These are phyloP conservation scores for Eucidaris tribuloides DNA, from an alignment of 35 echinoderm and acorn worm species.

Conservation along the genomic window DNA sequence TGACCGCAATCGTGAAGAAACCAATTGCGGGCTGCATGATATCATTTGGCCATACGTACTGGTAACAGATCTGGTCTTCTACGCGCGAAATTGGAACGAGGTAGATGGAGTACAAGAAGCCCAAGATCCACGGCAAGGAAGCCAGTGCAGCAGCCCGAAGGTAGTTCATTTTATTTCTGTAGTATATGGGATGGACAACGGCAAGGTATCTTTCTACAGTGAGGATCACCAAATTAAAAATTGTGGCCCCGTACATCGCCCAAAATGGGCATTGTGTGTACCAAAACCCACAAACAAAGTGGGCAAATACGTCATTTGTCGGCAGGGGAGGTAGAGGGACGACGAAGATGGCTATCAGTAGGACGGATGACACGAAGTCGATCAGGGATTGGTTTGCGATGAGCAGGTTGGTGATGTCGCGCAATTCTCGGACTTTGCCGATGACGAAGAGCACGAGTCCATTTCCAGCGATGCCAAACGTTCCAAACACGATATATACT, in stretches of 20 bases:
- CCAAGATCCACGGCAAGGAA: neutral
- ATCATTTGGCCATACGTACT: neutral
- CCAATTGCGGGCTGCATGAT: neutral
- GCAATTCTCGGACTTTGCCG: neutral
- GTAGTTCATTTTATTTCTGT: neutral
- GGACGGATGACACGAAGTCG: constrained; percentile 49
- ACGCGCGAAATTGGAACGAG: neutral
- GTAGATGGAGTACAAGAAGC: neutral
- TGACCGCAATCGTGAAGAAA: neutral
- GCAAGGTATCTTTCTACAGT: constrained; percentile 49
- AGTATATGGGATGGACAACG: constrained; percentile 8
- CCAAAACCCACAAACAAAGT: constrained; percentile 1
- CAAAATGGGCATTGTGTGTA: constrained; percentile 33
- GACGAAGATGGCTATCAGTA: constrained; percentile 36
- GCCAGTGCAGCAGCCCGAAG: neutral
- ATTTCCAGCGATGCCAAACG: constrained; percentile 17
- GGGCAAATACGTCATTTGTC: neutral
- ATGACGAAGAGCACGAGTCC: constrained; percentile 35
- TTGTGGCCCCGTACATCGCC: neutral
- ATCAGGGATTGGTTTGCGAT: constrained; percentile 80
- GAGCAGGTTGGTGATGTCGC: constrained; percentile 44
- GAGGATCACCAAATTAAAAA: constrained; percentile 5
- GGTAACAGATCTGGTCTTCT: neutral
- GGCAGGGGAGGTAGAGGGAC: neutral
- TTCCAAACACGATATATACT: constrained; percentile 19